phyloP scores from a whole-genome alignment of 2,888 invertebrate genomes.

The Trichogramma evanescens region DNA sequence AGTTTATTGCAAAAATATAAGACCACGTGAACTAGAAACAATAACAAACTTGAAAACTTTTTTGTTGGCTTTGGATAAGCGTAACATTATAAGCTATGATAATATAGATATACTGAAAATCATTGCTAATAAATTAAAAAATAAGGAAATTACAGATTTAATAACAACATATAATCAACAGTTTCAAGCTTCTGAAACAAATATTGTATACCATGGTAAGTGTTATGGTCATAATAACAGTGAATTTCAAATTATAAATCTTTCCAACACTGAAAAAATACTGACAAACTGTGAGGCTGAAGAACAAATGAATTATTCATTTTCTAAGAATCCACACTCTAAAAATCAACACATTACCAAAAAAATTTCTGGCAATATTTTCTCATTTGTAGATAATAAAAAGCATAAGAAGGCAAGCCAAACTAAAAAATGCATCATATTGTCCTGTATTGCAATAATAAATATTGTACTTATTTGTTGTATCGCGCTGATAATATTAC shows the following conservation, averaged over 20 bases:
- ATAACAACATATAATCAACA: too few species aligned
- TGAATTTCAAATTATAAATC: too few species aligned
- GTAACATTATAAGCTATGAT: conserved; percentile 26
- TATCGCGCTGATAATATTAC: conserved; percentile 1
- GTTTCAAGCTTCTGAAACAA: too few species aligned
- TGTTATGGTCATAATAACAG: too few species aligned
- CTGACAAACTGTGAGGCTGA: background rate
- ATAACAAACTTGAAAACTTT: conserved; percentile 30
- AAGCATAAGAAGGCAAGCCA: background rate
- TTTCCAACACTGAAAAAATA: background rate
- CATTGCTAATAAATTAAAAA: conserved; percentile 27
- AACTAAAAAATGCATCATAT: background rate
- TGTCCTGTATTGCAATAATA: background rate
- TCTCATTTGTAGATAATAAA: background rate
- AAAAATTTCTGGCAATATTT: background rate
- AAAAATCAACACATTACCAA: background rate
- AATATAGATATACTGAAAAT: conserved; percentile 28
- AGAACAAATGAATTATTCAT: conserved; percentile 4
- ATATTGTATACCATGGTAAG: too few species aligned
- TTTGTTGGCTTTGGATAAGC: conserved; percentile 34
- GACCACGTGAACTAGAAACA: conserved; percentile 30
- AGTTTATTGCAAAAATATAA: conserved; percentile 26
- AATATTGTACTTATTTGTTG: background rate
- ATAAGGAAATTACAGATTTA: conserved; percentile 18
- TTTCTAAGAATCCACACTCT: background rate